Evolutionary conservation across 2,888 invertebrate species (phyloP).

Genomic region (Sarcophaga subvicina): DNA sequence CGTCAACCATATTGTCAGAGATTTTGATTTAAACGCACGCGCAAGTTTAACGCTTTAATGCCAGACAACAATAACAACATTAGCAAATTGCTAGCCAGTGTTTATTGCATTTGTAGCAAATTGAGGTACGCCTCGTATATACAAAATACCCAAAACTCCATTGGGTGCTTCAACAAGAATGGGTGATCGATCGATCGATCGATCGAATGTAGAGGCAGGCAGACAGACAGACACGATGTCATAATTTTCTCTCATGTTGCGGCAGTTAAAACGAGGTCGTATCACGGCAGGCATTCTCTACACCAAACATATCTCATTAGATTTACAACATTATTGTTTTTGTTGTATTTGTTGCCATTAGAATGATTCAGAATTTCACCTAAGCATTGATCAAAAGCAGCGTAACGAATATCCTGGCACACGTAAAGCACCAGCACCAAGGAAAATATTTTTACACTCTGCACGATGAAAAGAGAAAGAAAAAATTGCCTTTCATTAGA

Average conservation of each 20-base stretch:
- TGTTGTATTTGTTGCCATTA: conserved; percentile 40
- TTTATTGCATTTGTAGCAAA: conserved; percentile 34
- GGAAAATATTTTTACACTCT: neutral
- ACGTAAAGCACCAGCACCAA: conserved; percentile 62
- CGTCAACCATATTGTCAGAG: conserved; percentile 31
- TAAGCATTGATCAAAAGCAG: conserved; percentile 59
- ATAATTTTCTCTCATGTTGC: conserved; percentile 58
- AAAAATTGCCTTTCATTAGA: neutral
- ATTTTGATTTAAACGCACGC: conserved; percentile 63
- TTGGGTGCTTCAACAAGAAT: conserved; percentile 41
- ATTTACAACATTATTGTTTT: conserved; percentile 13
- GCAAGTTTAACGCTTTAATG: conserved; percentile 66
- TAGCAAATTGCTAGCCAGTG: neutral
- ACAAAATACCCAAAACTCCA: conserved; percentile 52
- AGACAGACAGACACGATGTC: neutral
- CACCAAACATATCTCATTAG: conserved; percentile 72
- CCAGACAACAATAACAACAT: conserved; percentile 20
- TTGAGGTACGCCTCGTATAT: conserved; percentile 56
- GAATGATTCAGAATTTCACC: conserved; percentile 55
- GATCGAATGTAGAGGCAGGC: neutral
- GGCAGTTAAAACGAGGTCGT: conserved; percentile 73
- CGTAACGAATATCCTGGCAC: conserved; percentile 73
- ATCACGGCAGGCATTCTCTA: conserved; percentile 64
- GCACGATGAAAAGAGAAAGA: too few species aligned
- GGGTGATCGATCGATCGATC: conserved; percentile 44